Evolutionary conservation across 2,888 invertebrate genomes (phyloP).

Genomic region (Opisthograptis luteolata): DNA sequence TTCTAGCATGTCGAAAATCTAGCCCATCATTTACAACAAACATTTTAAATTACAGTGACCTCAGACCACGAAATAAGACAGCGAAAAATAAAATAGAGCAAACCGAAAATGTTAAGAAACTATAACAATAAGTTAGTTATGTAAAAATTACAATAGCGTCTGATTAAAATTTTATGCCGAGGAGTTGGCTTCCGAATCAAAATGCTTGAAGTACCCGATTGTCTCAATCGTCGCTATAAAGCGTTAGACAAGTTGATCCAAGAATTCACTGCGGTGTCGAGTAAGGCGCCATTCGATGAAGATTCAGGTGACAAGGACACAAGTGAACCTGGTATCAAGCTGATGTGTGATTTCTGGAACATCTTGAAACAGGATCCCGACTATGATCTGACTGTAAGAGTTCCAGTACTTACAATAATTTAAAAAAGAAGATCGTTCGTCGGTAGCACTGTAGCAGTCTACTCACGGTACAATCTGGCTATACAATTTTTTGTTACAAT

Average conservation of each 20-base stretch:
- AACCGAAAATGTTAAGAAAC: too few species aligned
- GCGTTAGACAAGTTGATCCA: slow-evolving; percentile 60
- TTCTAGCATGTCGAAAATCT: background rate
- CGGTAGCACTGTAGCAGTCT: too few species aligned
- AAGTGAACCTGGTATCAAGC: slow-evolving; percentile 53
- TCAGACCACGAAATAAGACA: background rate
- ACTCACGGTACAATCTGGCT: too few species aligned
- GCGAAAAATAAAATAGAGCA: too few species aligned
- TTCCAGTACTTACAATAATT: too few species aligned
- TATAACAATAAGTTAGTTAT: too few species aligned
- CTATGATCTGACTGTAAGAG: slow-evolving; percentile 57
- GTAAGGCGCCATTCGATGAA: slow-evolving; percentile 20
- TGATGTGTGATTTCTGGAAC: slow-evolving; percentile 74
- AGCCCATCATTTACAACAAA: background rate
- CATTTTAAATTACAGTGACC: background rate
- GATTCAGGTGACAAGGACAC: slow-evolving; percentile 7
- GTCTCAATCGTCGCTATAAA: slow-evolving; percentile 60
- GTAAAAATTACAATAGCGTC: too few species aligned
- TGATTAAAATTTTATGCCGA: too few species aligned
- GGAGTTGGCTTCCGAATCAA: slow-evolving; percentile 14
- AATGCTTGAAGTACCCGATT: slow-evolving; percentile 65
- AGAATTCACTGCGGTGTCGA: slow-evolving; percentile 45
- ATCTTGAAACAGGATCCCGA: slow-evolving; percentile 67
- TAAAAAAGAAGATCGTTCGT: too few species aligned
- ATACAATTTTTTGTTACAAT: too few species aligned